Percentiles rank a stretch among this genome's conserved stretches.
Conservation (phyloP, 2,888 invertebrate species). For the Isoperla grammatica region DNA sequence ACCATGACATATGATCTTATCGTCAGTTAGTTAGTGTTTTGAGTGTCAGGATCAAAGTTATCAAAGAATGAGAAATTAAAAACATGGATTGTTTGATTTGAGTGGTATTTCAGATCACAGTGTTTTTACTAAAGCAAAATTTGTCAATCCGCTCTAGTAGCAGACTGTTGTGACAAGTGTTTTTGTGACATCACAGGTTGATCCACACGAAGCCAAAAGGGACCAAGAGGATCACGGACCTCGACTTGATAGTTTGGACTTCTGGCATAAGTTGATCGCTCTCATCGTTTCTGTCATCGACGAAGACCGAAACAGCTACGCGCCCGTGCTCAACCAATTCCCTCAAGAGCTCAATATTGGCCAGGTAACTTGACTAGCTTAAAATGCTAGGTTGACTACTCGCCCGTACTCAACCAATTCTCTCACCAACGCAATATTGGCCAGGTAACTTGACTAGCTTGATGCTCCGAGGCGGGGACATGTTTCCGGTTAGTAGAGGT, state of each 20-base stretch:
- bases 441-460: conserved; percentile 66
- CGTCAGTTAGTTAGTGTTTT: too few species aligned
- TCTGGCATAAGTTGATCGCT: conserved; percentile 97
- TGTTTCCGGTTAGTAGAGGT: background rate
- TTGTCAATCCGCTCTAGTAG: too few species aligned
- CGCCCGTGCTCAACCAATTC: conserved; percentile 96
- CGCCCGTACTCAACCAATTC: conserved; percentile 96
- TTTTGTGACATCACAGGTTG: conserved; percentile 60
- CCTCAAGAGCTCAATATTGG: conserved; percentile 99
- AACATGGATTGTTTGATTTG: too few species aligned
- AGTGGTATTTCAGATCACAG: too few species aligned
- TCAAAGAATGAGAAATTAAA: too few species aligned
- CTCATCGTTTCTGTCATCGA: conserved; percentile 98
- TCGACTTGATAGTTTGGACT: conserved; percentile 84
- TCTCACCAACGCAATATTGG: conserved; percentile 99
- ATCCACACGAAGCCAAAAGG: conserved; percentile 83
- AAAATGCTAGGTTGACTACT: conserved; percentile 66
- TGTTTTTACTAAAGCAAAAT: too few species aligned
- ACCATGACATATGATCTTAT: too few species aligned
- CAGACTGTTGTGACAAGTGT: too few species aligned
- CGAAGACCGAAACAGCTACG: conserved; percentile 97
- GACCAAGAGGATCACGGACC: conserved; percentile 85
- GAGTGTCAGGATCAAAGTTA: too few species aligned
- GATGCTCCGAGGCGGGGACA: background rate
- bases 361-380: conserved; percentile 66